These are phyloP conservation scores for Criorhina ranunculi DNA, from an alignment of 2,888 invertebrate species.

Conservation along the genomic window DNA sequence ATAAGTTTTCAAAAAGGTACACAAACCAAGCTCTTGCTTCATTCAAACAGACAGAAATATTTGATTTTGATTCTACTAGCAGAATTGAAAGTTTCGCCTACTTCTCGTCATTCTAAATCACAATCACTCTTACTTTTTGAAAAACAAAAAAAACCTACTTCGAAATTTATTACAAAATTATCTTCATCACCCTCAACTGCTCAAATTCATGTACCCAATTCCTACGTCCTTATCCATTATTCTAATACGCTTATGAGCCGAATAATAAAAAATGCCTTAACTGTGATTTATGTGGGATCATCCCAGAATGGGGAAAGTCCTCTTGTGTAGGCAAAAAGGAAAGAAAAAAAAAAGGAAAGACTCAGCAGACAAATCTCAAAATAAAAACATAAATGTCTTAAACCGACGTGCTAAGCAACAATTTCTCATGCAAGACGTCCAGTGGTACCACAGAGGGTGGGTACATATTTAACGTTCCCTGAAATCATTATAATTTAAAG, in stretches of 20 bases:
- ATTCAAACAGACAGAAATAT: no score
- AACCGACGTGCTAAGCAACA: conserved; percentile 40
- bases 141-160: conserved; percentile 6
- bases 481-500: conserved; percentile 33
- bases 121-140: neutral
- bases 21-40: no score
- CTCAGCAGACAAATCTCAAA: conserved; percentile 40
- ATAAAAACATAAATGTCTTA: conserved; percentile 32
- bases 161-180: conserved; percentile 40
- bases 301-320: conserved; percentile 28
- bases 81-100: neutral
- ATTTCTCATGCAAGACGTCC: conserved; percentile 25
- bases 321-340: conserved; percentile 3
- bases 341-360: neutral
- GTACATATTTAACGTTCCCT: conserved; percentile 16
- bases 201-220: conserved; percentile 35
- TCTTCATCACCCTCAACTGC: conserved; percentile 5
- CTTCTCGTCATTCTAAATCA: neutral
- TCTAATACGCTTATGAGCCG: conserved; percentile 56
- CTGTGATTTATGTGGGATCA: conserved; percentile 58
- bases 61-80: no score
- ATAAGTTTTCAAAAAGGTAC: no score
- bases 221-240: conserved; percentile 41
- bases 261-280: conserved; percentile 51
- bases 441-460: neutral